Evolutionary conservation across 1,140 invertebrate genomes (phyloP).

Genomic region (Rhopalosiphum padi): DNA sequence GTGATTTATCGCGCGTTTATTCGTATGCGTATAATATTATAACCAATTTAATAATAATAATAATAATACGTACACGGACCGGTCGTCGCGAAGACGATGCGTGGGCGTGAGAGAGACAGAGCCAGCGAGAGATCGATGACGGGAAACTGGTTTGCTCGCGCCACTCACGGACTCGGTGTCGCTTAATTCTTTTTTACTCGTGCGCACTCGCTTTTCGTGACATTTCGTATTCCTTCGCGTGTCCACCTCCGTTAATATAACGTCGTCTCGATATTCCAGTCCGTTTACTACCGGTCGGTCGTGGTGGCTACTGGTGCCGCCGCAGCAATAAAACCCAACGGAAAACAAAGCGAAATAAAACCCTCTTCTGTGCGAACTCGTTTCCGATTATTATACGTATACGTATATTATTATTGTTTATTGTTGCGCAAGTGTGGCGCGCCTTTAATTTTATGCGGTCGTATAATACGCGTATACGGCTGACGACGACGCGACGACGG

Average conservation of each 20-base stretch:
- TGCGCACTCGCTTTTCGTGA: neutral
- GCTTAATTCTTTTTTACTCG: neutral
- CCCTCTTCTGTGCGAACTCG: neutral
- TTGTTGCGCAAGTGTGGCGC: neutral
- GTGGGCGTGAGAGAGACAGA: neutral
- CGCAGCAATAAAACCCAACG: neutral
- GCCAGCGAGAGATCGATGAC: neutral
- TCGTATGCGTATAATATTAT: neutral
- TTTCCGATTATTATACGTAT: neutral
- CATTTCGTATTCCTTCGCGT: neutral
- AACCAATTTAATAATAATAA: too few species aligned
- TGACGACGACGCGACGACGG: neutral
- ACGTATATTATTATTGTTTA: neutral
- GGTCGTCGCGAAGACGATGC: neutral
- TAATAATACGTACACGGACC: neutral
- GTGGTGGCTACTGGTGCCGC: neutral
- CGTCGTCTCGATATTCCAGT: neutral
- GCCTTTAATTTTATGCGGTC: neutral
- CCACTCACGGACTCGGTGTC: neutral
- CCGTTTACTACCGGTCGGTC: neutral
- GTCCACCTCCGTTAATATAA: neutral
- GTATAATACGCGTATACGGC: neutral
- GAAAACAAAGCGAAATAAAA: neutral
- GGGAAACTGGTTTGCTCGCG: neutral
- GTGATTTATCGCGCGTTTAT: neutral